Conservation (phyloP, 64 coral and sea anemone genomes). For the Dendronephthya gigantea region DNA sequence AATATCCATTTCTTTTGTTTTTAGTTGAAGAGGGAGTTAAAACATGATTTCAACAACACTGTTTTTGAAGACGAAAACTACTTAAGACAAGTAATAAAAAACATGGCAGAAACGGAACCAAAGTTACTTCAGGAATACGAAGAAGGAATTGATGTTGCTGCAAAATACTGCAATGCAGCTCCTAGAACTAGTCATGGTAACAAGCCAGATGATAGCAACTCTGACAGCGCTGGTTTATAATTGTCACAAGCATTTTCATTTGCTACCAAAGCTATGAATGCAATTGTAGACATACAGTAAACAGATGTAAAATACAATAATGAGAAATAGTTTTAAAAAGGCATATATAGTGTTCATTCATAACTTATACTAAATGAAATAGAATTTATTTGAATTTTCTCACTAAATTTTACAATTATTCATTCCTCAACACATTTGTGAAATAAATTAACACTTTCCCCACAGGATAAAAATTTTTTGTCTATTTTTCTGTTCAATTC, state of each 20-base stretch:
- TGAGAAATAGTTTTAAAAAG: too few species aligned
- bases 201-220: not conserved
- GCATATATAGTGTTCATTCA: too few species aligned
- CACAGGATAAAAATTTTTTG: not conserved
- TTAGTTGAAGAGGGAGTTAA: not conserved
- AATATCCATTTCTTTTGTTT: not conserved
- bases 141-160: not conserved
- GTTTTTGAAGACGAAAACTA: not conserved
- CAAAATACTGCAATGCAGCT: not conserved
- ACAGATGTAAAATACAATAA: too few species aligned
- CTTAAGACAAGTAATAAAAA: not conserved
- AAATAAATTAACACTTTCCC: conserved; percentile 9
- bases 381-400: conserved; percentile 13
- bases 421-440: not conserved
- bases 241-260: too few species aligned
- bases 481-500: not conserved
- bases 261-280: too few species aligned
- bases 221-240: too few species aligned
- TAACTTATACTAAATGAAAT: not conserved
- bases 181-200: not conserved
- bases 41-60: not conserved
- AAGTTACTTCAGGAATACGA: not conserved
- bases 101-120: not conserved
- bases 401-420: not conserved
- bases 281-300: too few species aligned